Evolutionary conservation across 1,140 invertebrate species (phyloP).

Genomic region (Adelges cooleyi): DNA sequence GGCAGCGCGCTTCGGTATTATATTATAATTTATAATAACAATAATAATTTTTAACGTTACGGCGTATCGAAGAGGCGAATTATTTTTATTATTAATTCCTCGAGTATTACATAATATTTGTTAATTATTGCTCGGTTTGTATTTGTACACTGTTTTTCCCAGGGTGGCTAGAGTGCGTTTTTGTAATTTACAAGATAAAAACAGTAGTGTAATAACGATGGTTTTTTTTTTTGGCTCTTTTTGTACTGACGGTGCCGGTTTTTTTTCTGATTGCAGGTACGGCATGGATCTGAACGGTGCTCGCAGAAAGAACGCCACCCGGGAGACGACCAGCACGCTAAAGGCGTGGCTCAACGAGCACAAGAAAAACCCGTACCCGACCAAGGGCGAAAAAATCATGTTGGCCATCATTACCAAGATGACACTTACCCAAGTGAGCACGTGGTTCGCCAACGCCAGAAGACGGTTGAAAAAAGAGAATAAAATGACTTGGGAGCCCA

Average conservation of each 20-base stretch:
- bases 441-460: constrained; percentile 97
- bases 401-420: constrained; percentile 97
- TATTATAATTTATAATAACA: no score
- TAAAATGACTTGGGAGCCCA: constrained; percentile 96
- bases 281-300: constrained; percentile 83
- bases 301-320: constrained; percentile 88
- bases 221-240: no score
- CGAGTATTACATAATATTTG: no score
- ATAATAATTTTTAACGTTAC: no score
- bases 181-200: no score
- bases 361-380: constrained; percentile 97
- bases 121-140: no score
- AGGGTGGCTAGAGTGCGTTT: no score
- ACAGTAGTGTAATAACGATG: no score
- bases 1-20: no score
- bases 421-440: constrained; percentile 96
- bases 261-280: constrained; percentile 53
- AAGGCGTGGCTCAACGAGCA: constrained; percentile 98
- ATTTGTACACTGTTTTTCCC: no score
- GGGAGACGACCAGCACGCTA: constrained; percentile 91
- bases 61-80: no score
- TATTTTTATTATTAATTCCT: no score
- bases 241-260: neutral
- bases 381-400: constrained; percentile 98
- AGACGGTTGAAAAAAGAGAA: constrained; percentile 96